Conservation (phyloP, 2,797 vertebrate species). For the Anableps anableps region DNA sequence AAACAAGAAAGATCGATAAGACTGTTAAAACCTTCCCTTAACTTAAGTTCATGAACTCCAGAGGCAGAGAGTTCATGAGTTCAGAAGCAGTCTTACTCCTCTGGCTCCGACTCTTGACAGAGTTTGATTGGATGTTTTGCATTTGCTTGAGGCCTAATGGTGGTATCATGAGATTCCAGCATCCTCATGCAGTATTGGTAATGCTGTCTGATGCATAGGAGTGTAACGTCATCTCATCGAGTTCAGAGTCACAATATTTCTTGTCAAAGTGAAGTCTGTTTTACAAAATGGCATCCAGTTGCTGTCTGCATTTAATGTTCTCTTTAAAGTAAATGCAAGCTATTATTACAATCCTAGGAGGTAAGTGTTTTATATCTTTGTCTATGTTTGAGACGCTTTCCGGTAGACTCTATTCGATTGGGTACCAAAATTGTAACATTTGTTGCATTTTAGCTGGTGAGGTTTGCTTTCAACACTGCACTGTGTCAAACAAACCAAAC, state of each 20-base stretch:
- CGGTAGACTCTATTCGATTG: too few relatives aligned
- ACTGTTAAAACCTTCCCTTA: background rate
- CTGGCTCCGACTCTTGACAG: background rate
- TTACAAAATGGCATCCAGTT: background rate
- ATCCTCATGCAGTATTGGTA: background rate
- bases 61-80: background rate
- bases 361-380: background rate
- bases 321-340: background rate
- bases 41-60: background rate
- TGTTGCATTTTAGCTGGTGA: too few relatives aligned
- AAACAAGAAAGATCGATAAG: background rate
- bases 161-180: background rate
- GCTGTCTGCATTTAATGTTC: background rate
- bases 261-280: background rate
- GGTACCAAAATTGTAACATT: too few relatives aligned
- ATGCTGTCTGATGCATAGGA: background rate
- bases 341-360: background rate
- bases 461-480: too few relatives aligned
- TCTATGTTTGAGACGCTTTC: background rate
- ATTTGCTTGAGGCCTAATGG: background rate
- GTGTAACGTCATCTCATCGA: background rate
- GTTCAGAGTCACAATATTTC: background rate
- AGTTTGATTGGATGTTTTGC: background rate
- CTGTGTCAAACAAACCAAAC: too few relatives aligned
- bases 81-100: background rate